Base-by-base conservation (phyloP, 1,140 invertebrate species). In the Achatina immaculata region DNA sequence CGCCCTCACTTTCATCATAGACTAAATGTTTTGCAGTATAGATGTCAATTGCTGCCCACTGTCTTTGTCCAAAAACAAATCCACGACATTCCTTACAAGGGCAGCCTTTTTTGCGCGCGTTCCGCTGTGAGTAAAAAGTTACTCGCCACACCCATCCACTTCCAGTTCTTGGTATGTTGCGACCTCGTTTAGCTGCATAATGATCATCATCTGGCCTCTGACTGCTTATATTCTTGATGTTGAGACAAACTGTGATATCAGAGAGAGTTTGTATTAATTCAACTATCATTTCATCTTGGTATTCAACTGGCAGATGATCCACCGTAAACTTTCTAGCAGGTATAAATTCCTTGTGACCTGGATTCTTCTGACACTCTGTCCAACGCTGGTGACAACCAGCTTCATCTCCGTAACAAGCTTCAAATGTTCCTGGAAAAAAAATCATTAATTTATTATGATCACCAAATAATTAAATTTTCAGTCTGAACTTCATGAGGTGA, bases 131-230 rank as follows among this genome's bases (percentile, higher is more conserved):
- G 58, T 31, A 34, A 31, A 62, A 11, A 31, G 9, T 31, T 28
- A 62, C 58, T 34, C 28, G 58, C 58, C 58, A 28, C 28, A 62
- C 58, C 58, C 58, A 62, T 9, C 58, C 58, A 62, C 58, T 62
- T 62, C 58, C 58, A 6, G n/a, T 62, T 19, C 58, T 62, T 28
- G 31, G n/a, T n/a, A n/a, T n/a, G n/a, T n/a, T n/a, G n/a, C n/a
- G n/a, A n/a, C n/a, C n/a, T n/a, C n/a, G 58, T 62, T 62, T 62
- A 34, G 4, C 21, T 31, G 6, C 3, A 4, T 31, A n/a, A 4
- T n/a, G 58, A 31, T 31, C 28, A 31, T 14, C 2, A 31, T 62
- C 58, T 31, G 58, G 58, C 31, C 58, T 62, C n/a, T 62, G 2
- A 62, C 0, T 2, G 31, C 58, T 62, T 62, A 28, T 62, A 31